phyloP scores from a whole-genome alignment of 2,113 vertebrate genomes.

The Ia io region DNA sequence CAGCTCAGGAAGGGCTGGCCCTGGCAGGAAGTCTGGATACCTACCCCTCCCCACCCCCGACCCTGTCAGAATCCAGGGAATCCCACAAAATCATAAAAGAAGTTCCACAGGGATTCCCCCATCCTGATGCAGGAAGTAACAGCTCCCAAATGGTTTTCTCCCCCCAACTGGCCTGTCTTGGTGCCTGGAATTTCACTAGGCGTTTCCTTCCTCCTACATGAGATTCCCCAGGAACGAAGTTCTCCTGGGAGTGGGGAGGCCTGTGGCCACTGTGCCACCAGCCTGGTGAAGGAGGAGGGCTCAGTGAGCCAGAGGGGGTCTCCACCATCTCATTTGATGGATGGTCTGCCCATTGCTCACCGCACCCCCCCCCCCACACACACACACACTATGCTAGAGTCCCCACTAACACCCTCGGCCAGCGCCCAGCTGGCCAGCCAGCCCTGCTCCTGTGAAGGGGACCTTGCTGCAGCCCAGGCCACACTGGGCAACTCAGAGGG shows the following conservation, averaged over 20 bases:
- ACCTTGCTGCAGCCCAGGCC: neutral
- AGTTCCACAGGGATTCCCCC: neutral
- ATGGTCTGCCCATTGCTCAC: neutral
- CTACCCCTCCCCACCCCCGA: neutral
- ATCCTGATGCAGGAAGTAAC: constrained; percentile 9
- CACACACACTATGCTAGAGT: neutral
- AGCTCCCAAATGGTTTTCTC: neutral
- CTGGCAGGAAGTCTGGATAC: neutral
- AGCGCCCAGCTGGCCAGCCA: neutral
- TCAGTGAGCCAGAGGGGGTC: neutral
- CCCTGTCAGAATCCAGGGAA: constrained; percentile 24
- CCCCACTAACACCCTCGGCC: neutral
- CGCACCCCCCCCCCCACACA: neutral
- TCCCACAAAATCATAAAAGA: neutral
- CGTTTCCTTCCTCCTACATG: constrained; percentile 39
- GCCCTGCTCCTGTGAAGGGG: neutral
- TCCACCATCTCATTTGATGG: neutral
- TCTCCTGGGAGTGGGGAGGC: constrained; percentile 2
- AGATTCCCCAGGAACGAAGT: constrained; percentile 41
- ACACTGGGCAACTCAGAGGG: neutral
- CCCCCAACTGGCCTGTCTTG: neutral
- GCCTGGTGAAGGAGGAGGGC: neutral
- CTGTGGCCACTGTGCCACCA: neutral
- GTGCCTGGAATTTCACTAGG: constrained; percentile 48
- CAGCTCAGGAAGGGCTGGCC: constrained; percentile 45